Percentiles rank a stretch among this genome's conserved stretches.
phyloP scores from a whole-genome alignment of 2,888 invertebrate species.

The Perdita meconis region DNA sequence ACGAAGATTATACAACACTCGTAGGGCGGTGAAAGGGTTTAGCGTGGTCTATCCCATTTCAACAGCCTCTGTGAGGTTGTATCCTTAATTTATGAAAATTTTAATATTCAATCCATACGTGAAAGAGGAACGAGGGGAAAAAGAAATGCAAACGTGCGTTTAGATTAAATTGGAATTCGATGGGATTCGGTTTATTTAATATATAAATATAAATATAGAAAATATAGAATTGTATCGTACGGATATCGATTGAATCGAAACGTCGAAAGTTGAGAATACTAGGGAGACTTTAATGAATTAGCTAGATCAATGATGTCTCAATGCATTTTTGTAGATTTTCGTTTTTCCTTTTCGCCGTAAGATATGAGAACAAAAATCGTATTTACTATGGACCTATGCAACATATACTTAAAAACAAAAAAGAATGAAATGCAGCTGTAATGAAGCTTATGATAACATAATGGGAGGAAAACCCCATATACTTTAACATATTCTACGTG shows the following conservation, averaged over 20 bases:
- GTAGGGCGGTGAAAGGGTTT: conserved; percentile 73
- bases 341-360: conserved; percentile 66
- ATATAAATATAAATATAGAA: background rate
- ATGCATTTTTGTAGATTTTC: conserved; percentile 66
- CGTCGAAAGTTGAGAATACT: conserved; percentile 41
- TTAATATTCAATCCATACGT: conserved; percentile 50
- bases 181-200: conserved; percentile 52
- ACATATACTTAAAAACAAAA: conserved; percentile 59
- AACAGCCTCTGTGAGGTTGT: conserved; percentile 77
- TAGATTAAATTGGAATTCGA: conserved; percentile 50
- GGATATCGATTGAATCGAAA: conserved; percentile 64
- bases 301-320: conserved; percentile 52
- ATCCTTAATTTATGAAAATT: conserved; percentile 56
- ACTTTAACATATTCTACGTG: conserved; percentile 59
- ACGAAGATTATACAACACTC: conserved; percentile 50
- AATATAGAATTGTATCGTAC: conserved; percentile 40
- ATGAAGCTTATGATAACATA: conserved; percentile 68
- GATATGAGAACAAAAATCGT: conserved; percentile 62
- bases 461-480: conserved; percentile 54
- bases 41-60: conserved; percentile 63
- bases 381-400: conserved; percentile 66
- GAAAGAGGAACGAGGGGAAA: conserved; percentile 4
- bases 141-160: conserved; percentile 17
- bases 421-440: conserved; percentile 61
- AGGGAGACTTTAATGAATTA: conserved; percentile 50